phyloP scores from a whole-genome alignment of 2,113 vertebrate genomes.

The Lasiurus cinereus region DNA sequence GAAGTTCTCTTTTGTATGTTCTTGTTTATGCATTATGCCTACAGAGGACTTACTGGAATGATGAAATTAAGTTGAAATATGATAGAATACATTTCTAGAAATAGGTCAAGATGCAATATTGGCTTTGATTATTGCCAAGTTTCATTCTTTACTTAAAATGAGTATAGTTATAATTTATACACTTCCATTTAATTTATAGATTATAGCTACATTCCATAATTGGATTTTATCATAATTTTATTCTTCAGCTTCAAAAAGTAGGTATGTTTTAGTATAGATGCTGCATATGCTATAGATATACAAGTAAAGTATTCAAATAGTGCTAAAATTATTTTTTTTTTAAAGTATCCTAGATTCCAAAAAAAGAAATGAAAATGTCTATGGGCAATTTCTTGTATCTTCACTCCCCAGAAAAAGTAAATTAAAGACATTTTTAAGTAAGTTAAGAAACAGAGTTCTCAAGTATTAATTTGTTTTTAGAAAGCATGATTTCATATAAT shows the following conservation, averaged over 20 bases:
- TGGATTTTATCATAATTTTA: conserved; percentile 10
- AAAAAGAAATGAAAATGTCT: not conserved
- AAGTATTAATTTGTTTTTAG: conserved; percentile 28
- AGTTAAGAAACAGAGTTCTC: not conserved
- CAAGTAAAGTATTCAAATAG: not conserved
- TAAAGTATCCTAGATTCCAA: not conserved
- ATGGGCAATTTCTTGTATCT: not conserved
- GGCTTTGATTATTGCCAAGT: not conserved
- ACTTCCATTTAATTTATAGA: not conserved
- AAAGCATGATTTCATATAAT: not conserved
- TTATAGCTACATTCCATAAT: not conserved
- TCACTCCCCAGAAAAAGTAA: not conserved
- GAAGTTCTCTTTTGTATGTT: not conserved
- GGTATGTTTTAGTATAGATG: not conserved
- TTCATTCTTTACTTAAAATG: conserved; percentile 34
- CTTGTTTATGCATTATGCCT: not conserved
- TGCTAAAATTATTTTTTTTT: not conserved
- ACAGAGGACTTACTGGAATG: not conserved
- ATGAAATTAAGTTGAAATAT: conserved; percentile 44
- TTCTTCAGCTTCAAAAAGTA: not conserved
- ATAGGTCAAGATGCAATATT: not conserved
- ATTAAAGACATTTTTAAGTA: not conserved
- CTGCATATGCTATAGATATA: not conserved
- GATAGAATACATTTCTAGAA: conserved; percentile 1
- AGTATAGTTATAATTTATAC: not conserved